Evolutionary conservation across 2,888 invertebrate species (phyloP).

Genomic region (Zygaena filipendulae): DNA sequence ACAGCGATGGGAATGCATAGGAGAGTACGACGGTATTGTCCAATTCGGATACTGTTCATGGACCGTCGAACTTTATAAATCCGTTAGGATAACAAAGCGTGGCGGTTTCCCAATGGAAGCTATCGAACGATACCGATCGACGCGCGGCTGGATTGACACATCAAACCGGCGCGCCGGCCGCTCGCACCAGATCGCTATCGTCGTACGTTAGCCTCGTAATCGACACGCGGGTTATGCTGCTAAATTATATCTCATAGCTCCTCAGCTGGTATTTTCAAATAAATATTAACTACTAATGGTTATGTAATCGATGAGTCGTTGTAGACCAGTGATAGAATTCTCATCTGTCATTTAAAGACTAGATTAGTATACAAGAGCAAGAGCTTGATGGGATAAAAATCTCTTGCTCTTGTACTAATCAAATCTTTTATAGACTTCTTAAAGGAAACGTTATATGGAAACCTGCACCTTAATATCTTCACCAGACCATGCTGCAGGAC

Average conservation of each 20-base stretch:
- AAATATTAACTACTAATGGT: constrained; percentile 4
- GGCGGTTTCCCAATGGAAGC: constrained; percentile 60
- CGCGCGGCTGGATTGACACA: constrained; percentile 56
- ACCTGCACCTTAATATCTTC: too few species aligned
- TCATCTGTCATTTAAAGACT: too few species aligned
- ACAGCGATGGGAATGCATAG: constrained; percentile 1
- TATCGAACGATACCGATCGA: constrained; percentile 50
- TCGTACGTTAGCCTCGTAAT: constrained; percentile 50
- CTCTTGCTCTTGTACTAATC: too few species aligned
- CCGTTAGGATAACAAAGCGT: constrained; percentile 61
- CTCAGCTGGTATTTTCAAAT: constrained; percentile 14
- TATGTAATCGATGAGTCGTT: too few species aligned
- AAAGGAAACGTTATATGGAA: too few species aligned
- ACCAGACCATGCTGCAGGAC: too few species aligned
- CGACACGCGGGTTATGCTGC: constrained; percentile 43
- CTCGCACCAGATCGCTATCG: constrained; percentile 49
- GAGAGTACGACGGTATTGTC: constrained; percentile 33
- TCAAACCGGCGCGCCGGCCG: constrained; percentile 48
- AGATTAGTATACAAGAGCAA: too few species aligned
- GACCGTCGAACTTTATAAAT: constrained; percentile 46
- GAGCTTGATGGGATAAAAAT: too few species aligned
- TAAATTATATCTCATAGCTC: constrained; percentile 23
- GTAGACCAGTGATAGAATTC: too few species aligned
- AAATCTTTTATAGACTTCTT: too few species aligned
- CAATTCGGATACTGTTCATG: constrained; percentile 30